Base-by-base conservation (phyloP, 2,888 invertebrate genomes). In the Macrostomum cliftonense region DNA sequence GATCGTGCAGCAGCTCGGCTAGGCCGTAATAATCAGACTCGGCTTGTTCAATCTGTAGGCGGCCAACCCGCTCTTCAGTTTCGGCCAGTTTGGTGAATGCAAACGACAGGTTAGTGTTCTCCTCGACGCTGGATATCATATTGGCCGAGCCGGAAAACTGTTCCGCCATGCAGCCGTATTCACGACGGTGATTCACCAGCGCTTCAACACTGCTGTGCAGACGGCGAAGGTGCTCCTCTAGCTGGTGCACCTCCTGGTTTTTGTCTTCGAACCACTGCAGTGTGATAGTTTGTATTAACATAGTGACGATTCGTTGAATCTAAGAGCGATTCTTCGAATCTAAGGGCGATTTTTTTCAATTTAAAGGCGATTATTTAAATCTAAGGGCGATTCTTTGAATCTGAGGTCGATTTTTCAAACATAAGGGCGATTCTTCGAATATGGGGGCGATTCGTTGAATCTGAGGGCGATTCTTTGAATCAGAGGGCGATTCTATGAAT, bases 251-350 rank as follows among this genome's bases (percentile, higher is more conserved):
- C 68, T 89, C 87, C 7, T 79, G 77, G 21, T 83, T 79, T 63
- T 88, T 88, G 68, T 97, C 93, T 68, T 95, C 93, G 73, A 97
- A 97, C 97, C 97, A 97, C 50, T 50, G 39, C 46, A 9, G n/a
- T n/a, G n/a, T n/a, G n/a, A n/a, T n/a, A n/a, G n/a, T n/a, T n/a
- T n/a, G n/a, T n/a, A n/a, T n/a, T n/a, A n/a, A n/a, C n/a, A n/a
- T n/a, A n/a, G n/a, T n/a, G n/a, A n/a, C n/a, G n/a, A n/a, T n/a
- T n/a, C n/a, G n/a, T n/a, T n/a, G n/a, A n/a, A n/a, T n/a, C n/a
- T n/a, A n/a, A n/a, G n/a, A n/a, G n/a, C n/a, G n/a, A n/a, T n/a
- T n/a, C n/a, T n/a, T n/a, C n/a, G n/a, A n/a, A n/a, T n/a, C n/a
- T n/a, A n/a, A n/a, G n/a, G n/a, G n/a, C n/a, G n/a, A n/a, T n/a